A percentile compares a stretch with the other conserved stretches of the same genome.
Evolutionary conservation across 2,888 invertebrate species (phyloP).

Genomic region (Diaprepes abbreviatus): DNA sequence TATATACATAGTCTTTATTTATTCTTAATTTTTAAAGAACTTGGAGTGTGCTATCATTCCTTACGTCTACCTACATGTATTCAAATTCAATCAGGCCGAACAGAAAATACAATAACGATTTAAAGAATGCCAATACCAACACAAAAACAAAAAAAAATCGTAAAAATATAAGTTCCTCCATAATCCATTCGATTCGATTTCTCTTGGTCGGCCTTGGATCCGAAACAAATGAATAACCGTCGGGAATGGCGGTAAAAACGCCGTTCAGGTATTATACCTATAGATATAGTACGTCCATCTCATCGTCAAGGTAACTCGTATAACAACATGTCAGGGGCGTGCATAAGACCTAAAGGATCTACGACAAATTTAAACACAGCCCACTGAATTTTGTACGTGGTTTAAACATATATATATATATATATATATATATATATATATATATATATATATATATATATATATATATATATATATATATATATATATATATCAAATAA

Average conservation of each 20-base stretch:
- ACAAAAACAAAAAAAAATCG: not conserved
- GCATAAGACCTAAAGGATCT: too few relatives aligned
- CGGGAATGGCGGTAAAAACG: constrained; percentile 34
- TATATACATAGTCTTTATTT: too few relatives aligned
- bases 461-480: too few relatives aligned
- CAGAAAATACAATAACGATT: not conserved
- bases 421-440: too few relatives aligned
- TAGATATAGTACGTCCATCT: constrained; percentile 25
- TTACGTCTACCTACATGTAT: not conserved
- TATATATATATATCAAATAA: too few relatives aligned
- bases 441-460: too few relatives aligned
- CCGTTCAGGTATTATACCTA: constrained; percentile 34
- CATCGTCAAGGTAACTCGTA: constrained; percentile 41
- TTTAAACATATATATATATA: too few relatives aligned
- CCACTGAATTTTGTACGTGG: too few relatives aligned
- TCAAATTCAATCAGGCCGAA: constrained; percentile 1
- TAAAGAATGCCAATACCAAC: not conserved
- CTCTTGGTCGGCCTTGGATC: constrained; percentile 32
- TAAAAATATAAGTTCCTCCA: not conserved
- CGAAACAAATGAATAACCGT: constrained; percentile 33
- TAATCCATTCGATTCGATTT: constrained; percentile 41
- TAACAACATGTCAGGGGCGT: too few relatives aligned
- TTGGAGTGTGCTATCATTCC: too few relatives aligned
- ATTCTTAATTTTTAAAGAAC: too few relatives aligned
- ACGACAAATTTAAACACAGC: too few relatives aligned